Evolutionary conservation across 1,140 invertebrate genomes (phyloP).

Genomic region (Odontomachus brunneus): DNA sequence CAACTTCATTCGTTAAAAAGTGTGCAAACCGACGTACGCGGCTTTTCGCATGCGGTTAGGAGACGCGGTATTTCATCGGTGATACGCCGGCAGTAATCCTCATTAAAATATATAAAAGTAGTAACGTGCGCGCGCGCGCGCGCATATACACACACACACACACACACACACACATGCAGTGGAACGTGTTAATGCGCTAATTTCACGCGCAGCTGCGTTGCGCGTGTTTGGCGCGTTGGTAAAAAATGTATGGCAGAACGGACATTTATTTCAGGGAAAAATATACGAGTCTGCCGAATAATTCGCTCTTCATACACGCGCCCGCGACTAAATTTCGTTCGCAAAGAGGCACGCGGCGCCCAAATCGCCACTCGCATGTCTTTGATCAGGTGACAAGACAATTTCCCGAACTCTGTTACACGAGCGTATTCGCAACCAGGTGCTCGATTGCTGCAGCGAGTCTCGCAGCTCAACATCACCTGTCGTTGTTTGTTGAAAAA

Average conservation of each 20-base stretch:
- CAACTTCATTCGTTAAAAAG: no score
- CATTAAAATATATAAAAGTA: constrained; percentile 57
- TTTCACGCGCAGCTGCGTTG: constrained; percentile 56
- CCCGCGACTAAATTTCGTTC: constrained; percentile 24
- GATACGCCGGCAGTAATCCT: constrained; percentile 36
- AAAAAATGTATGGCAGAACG: constrained; percentile 39
- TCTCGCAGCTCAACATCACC: no score
- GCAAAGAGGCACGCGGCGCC: constrained; percentile 9
- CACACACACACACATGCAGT: no score
- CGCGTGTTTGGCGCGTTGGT: constrained; percentile 49
- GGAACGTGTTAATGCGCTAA: constrained; percentile 56
- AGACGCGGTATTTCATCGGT: constrained; percentile 32
- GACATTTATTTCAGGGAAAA: constrained; percentile 56
- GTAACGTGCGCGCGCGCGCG: neutral
- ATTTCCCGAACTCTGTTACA: neutral
- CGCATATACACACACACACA: no score
- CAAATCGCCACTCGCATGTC: constrained; percentile 23
- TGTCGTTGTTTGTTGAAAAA: no score
- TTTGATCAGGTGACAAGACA: constrained; percentile 11
- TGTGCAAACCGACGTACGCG: no score
- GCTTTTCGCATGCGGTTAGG: constrained; percentile 36
- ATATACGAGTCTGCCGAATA: constrained; percentile 44
- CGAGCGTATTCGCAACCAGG: neutral
- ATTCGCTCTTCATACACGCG: constrained; percentile 40
- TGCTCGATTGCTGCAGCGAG: no score